Evolutionary conservation across 2,113 vertebrate species (phyloP).

Genomic region (Limanda limanda): DNA sequence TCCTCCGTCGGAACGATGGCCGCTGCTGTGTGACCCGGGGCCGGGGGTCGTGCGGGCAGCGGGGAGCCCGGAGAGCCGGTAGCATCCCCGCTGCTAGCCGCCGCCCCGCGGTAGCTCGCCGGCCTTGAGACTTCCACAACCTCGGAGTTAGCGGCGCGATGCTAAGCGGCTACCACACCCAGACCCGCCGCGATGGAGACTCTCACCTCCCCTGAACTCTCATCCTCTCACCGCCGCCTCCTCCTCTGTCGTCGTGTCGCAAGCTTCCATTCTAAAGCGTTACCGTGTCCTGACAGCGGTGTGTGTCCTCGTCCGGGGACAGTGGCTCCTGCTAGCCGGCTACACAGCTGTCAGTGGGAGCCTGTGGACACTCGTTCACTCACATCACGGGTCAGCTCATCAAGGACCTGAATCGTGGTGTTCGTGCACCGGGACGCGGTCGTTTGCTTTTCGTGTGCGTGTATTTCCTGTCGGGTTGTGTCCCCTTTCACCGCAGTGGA

Average conservation of each 20-base stretch:
- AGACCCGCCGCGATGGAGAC: not conserved
- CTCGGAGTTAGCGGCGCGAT: conserved; percentile 51
- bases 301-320: conserved; percentile 43
- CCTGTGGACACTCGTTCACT: not conserved
- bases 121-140: conserved; percentile 65
- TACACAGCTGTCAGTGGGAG: not conserved
- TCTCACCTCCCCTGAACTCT: not conserved
- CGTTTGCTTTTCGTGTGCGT: not conserved
- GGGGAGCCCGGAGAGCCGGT: conserved; percentile 18
- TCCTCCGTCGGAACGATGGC: not conserved
- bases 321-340: conserved; percentile 43
- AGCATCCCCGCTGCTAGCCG: conserved; percentile 66
- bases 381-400: not conserved
- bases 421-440: not conserved
- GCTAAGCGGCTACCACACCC: conserved; percentile 36
- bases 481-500: conserved; percentile 17
- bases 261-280: not conserved
- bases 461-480: not conserved
- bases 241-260: too few relatives aligned
- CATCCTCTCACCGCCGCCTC: not conserved
- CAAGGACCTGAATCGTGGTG: not conserved
- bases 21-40: not conserved
- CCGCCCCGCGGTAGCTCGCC: conserved; percentile 33
- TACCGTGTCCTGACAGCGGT: conserved; percentile 12
- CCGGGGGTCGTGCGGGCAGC: conserved; percentile 1